Evolutionary conservation across 2,888 invertebrate species (phyloP), one percentile per base, ranked within the genome.

Genomic region (Seira musarum): DNA sequence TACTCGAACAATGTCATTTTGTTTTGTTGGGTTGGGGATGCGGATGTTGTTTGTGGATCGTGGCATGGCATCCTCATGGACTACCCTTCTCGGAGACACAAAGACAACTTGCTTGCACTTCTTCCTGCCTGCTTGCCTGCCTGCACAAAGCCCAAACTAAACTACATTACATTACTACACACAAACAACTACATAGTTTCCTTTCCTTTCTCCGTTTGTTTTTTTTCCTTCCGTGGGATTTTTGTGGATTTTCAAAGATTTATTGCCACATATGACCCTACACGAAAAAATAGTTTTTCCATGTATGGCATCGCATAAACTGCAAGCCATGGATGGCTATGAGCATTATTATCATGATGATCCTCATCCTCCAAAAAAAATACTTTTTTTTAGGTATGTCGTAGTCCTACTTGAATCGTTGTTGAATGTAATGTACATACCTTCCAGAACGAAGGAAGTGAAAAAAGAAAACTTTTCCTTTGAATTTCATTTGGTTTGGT

Each of bases 231-330:
- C 81, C 76, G 74, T 82, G 82, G 82, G 85, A 83, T 84, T 85
- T 83, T 83, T 84, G 82, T 81, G 83, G 85, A 83, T 84, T 85
- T 85, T 85, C 73, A 75, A 82, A 84, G 84, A 85, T 85, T 85
- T 85, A 85, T 85, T 84, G 80, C 80, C 77, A 60, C 73, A 78
- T 81, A 75, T 83, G 84, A 84, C 84, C 81, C 81, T 67, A 77
- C 70, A 80, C 67, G 72, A 35, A 67, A 65, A 6, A 67, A 21
- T n/a, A n/a, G n/a, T n/a, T n/a, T n/a, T n/a, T n/a, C n/a, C n/a
- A n/a, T n/a, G n/a, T 67, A 25, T 13, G 5, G 40, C 13, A 40
- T 40, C 13, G 40, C 13, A 40, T 21, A 61, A n/a, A n/a, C n/a
- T n/a, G n/a, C n/a, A n/a, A n/a, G n/a, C n/a, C n/a, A n/a, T n/a